Conservation (phyloP, 2,888 invertebrate genomes). For the Himalopsyche tibetana region DNA sequence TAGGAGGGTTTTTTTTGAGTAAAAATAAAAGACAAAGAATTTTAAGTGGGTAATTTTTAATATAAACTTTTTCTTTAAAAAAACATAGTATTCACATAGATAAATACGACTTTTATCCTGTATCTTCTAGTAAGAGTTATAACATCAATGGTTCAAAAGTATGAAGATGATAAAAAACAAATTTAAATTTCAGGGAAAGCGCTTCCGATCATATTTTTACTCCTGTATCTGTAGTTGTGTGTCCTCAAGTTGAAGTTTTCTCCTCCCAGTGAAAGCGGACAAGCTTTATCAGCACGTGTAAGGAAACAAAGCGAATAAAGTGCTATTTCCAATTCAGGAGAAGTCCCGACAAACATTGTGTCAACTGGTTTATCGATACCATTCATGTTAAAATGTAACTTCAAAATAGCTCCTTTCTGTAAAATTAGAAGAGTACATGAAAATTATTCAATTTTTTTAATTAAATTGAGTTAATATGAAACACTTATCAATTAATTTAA, state of each 20-base stretch:
- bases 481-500: background rate
- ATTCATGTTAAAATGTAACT: slow-evolving; percentile 84
- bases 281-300: slow-evolving; percentile 83
- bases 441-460: background rate
- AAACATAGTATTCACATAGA: too few relatives aligned
- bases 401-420: slow-evolving; percentile 87
- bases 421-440: slow-evolving; percentile 68
- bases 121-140: too few relatives aligned
- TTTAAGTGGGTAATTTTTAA: too few relatives aligned
- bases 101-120: too few relatives aligned
- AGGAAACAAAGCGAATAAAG: slow-evolving; percentile 92
- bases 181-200: slow-evolving; percentile 87
- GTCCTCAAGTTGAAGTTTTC: slow-evolving; percentile 85
- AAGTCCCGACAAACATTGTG: slow-evolving; percentile 88
- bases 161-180: too few relatives aligned
- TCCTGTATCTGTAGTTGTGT: slow-evolving; percentile 84
- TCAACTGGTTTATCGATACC: slow-evolving; percentile 86
- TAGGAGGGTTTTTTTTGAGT: too few relatives aligned
- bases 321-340: slow-evolving; percentile 94
- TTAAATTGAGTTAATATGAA: background rate
- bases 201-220: slow-evolving; percentile 87
- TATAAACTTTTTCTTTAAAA: too few relatives aligned
- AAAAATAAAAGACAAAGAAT: too few relatives aligned
- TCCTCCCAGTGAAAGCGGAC: slow-evolving; percentile 84
- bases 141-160: too few relatives aligned